phyloP scores from a whole-genome alignment of 2,113 vertebrate genomes.

The Microcebus murinus region DNA sequence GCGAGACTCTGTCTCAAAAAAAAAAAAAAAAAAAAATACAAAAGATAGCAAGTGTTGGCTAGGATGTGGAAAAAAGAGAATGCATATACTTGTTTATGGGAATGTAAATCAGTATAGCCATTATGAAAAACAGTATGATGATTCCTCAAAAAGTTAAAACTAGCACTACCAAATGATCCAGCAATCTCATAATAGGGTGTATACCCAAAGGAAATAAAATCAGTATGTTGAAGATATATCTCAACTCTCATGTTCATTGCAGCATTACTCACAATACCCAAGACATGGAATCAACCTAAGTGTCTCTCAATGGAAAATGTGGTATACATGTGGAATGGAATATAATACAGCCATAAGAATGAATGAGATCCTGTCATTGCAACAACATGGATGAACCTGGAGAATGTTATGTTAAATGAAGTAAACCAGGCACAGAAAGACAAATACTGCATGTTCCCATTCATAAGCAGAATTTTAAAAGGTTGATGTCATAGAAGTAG shows the following conservation, averaged over 20 bases:
- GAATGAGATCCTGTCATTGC: neutral
- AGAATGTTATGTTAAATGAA: too few relatives aligned
- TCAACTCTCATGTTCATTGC: neutral
- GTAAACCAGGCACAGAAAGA: too few relatives aligned
- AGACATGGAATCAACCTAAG: neutral
- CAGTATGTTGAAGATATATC: neutral
- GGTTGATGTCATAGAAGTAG: too few relatives aligned
- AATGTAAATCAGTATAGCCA: neutral
- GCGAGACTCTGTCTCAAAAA: too few relatives aligned
- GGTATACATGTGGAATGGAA: neutral
- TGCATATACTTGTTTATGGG: neutral
- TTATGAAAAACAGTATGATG: neutral
- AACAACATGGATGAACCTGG: too few relatives aligned
- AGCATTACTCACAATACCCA: neutral
- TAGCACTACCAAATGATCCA: neutral
- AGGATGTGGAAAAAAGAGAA: neutral
- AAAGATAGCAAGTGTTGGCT: neutral
- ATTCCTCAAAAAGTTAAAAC: neutral
- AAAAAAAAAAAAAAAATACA: too few relatives aligned
- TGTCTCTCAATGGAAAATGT: neutral
- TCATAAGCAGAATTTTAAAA: too few relatives aligned
- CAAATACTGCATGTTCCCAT: too few relatives aligned
- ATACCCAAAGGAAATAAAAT: neutral
- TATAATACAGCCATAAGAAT: neutral
- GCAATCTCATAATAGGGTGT: neutral